Percentiles rank a stretch among this genome's conserved stretches.
phyloP scores from a whole-genome alignment of 2,113 vertebrate genomes.

The Lanius collurio region DNA sequence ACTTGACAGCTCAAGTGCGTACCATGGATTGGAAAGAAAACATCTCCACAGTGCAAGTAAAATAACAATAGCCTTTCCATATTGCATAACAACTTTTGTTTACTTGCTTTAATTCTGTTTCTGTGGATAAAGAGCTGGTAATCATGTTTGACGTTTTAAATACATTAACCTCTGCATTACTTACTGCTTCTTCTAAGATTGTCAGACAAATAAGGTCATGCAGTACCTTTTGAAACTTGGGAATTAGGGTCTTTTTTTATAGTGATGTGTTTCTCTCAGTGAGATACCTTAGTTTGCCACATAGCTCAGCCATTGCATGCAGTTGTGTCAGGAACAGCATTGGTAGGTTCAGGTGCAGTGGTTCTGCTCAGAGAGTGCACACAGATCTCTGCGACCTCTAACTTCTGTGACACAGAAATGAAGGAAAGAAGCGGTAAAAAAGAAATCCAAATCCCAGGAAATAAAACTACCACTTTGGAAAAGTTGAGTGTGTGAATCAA shows the following conservation, averaged over 20 bases:
- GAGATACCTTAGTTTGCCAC: not conserved
- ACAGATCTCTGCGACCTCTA: fast-evolving
- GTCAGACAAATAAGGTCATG: not conserved
- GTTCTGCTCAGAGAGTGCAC: not conserved
- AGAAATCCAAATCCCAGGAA: not conserved
- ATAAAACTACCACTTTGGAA: not conserved
- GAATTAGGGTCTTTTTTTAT: not conserved
- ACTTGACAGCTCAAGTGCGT: not conserved
- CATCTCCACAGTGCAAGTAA: not conserved
- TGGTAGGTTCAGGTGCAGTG: not conserved
- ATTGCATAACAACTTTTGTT: not conserved
- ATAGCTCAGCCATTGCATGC: not conserved
- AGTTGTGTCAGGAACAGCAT: fast-evolving
- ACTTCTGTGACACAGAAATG: not conserved
- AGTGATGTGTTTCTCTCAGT: not conserved
- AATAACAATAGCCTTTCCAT: not conserved
- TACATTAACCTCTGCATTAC: not conserved
- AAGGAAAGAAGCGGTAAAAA: not conserved
- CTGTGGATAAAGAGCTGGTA: not conserved
- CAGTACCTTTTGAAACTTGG: not conserved
- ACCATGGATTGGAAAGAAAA: not conserved
- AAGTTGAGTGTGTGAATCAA: not conserved
- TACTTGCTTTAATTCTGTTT: not conserved
- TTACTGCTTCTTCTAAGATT: not conserved
- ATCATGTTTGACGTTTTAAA: not conserved